Percentiles rank a stretch among this genome's conserved stretches.
Conservation (phyloP, 2,888 invertebrate species). For the Cheilosia grossa region DNA sequence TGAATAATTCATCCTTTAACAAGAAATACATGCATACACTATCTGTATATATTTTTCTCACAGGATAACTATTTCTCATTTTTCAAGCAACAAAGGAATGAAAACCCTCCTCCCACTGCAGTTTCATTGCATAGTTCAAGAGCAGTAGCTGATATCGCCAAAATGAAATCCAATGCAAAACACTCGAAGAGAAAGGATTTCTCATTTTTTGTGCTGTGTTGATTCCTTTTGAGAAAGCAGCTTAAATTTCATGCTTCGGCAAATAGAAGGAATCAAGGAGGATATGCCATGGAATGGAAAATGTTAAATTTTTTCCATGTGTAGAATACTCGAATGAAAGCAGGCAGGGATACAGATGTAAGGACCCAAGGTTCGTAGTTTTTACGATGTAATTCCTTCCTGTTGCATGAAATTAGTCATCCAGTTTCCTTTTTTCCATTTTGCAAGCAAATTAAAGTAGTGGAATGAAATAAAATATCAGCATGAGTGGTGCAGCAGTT, state of each 20-base stretch:
- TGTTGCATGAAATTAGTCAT: constrained; percentile 74
- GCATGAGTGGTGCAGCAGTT: constrained; percentile 9
- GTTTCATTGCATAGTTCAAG: constrained; percentile 15
- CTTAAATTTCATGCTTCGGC: constrained; percentile 71
- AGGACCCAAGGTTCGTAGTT: constrained; percentile 35
- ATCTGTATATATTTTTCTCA: constrained; percentile 24
- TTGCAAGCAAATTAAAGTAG: constrained; percentile 20
- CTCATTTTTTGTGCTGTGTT: neutral
- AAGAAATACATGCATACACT: constrained; percentile 29
- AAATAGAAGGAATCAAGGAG: constrained; percentile 57
- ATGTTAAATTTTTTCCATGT: constrained; percentile 8
- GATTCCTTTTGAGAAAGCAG: constrained; percentile 14
- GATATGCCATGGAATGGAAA: constrained; percentile 43
- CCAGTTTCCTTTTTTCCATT: constrained; percentile 8
- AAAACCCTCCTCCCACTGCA: constrained; percentile 25
- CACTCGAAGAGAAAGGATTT: constrained; percentile 57
- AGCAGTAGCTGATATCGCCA: constrained; percentile 10
- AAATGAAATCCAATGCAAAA: constrained; percentile 56
- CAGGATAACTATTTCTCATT: constrained; percentile 63
- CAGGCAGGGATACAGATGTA: constrained; percentile 35
- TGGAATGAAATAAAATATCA: constrained; percentile 33
- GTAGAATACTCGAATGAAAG: constrained; percentile 10
- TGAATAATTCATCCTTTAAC: constrained; percentile 73
- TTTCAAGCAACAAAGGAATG: constrained; percentile 52
- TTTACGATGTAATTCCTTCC: constrained; percentile 65